Conservation (phyloP, 2,113 vertebrate species). For the Paramormyrops kingsleyae region DNA sequence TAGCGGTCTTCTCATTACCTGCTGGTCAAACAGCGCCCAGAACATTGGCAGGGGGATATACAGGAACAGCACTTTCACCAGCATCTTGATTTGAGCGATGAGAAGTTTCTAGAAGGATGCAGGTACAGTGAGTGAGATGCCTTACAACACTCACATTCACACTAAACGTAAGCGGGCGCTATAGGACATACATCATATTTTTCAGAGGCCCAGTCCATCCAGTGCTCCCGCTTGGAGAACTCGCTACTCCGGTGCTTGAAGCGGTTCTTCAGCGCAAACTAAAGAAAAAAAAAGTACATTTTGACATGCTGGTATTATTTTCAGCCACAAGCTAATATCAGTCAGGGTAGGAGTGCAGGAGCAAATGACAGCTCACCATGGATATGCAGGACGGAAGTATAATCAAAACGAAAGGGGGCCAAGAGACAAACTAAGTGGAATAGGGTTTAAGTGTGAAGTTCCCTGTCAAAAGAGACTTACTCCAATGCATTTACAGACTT, state of each 20-base stretch:
- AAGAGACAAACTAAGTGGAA: not conserved
- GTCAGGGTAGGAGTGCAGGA: not conserved
- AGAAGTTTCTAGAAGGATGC: conserved; percentile 71
- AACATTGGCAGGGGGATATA: conserved; percentile 96
- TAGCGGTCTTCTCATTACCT: conserved; percentile 62
- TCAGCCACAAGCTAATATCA: not conserved
- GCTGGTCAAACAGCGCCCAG: conserved; percentile 95
- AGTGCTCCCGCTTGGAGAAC: conserved; percentile 79
- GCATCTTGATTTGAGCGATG: conserved; percentile 87
- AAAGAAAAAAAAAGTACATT: conserved; percentile 4
- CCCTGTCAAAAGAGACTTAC: conserved; percentile 62
- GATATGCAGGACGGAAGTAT: not conserved
- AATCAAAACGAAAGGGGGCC: not conserved
- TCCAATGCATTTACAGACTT: conserved; percentile 76
- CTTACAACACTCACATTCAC: not conserved
- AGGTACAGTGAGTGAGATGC: not conserved
- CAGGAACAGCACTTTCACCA: conserved; percentile 81
- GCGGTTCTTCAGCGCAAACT: conserved; percentile 89
- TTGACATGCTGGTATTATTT: not conserved
- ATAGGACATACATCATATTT: conserved; percentile 73
- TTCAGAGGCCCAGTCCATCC: conserved; percentile 92
- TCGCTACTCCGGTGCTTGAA: conserved; percentile 68
- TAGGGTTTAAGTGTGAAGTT: not conserved
- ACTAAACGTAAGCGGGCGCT: not conserved
- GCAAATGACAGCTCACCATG: not conserved